A percentile compares a stretch with the other conserved stretches of the same genome.
Evolutionary conservation across 2,797 vertebrate species (phyloP).

Genomic region (Pseudomugil gertrudae): DNA sequence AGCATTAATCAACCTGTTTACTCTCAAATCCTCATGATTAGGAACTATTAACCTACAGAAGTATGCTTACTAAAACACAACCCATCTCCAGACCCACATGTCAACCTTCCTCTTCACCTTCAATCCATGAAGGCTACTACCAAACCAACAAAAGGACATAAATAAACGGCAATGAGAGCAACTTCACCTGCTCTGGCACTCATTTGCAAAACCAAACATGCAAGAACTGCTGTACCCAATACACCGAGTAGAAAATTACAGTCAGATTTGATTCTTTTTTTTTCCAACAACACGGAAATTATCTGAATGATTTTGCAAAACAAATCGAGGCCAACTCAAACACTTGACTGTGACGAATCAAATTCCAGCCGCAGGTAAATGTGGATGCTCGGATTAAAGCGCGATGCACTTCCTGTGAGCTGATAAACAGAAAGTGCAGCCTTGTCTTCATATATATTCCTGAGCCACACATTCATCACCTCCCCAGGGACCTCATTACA

Average conservation of each 20-base stretch:
- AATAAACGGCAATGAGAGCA: neutral
- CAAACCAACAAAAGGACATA: neutral
- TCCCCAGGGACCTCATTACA: conserved; percentile 27
- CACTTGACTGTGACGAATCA: neutral
- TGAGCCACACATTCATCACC: conserved; percentile 11
- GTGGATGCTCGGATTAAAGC: conserved; percentile 6
- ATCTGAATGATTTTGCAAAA: neutral
- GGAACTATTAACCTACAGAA: neutral
- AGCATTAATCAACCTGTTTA: neutral
- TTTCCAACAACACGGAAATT: neutral
- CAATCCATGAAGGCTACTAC: conserved; percentile 3
- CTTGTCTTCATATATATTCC: conserved; percentile 14
- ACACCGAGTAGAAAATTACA: neutral
- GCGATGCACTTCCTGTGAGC: conserved; percentile 9
- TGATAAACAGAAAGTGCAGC: conserved; percentile 17
- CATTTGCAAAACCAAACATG: neutral
- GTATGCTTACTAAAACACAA: neutral
- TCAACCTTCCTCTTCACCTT: neutral
- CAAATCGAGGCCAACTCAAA: neutral
- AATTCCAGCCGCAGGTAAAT: conserved; percentile 16
- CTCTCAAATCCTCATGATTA: neutral
- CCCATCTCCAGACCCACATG: neutral
- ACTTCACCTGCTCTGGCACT: neutral
- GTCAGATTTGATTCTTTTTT: neutral
- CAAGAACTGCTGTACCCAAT: neutral